Base-by-base conservation (phyloP, 2,888 invertebrate genomes). In the Hyposoter dolosus region DNA sequence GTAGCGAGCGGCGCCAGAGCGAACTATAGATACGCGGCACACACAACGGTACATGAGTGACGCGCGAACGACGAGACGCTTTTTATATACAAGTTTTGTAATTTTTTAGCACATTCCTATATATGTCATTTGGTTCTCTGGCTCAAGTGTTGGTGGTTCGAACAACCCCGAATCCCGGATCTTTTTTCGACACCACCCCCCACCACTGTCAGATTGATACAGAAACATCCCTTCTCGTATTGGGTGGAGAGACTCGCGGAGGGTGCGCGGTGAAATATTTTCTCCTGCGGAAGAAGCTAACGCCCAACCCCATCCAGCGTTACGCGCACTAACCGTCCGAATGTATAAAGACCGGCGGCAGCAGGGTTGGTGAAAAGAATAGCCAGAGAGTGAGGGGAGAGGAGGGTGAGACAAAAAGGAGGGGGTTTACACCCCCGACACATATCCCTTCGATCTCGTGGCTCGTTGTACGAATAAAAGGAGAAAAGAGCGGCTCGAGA, bases 221-320 rank as follows among this genome's bases (percentile, higher is more conserved):
- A 10, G 56, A 60, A 60, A 60, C 28, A 60, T 60, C 56, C 28
- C 23, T 60, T 60, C 28, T 60, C 15, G 10, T 28, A 60, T 60
- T 60, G 28, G 56, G 28, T 4, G 23, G 56, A 12, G 23, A 60
- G 56, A 60, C 0, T 60, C 12, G 35, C n/a, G 82, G 87, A 78
- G 87, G 84, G 87, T 89, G 87, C 89, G 89, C 89, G 82, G 53
- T 65, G 88, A 84, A 83, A 86, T 74, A 86, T 78, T 89, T 81
- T 82, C 88, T 88, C 88, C 87, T 84, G 87, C 88, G 89, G 88
- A 90, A 89, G 90, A 87, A 90, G 91, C 92, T 91, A 89, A 91
- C 92, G 92, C 92, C 92, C 91, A 92, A 88, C 90, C 89, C 89
- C 90, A 88, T 63, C 81, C 72, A 72, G 69, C 74, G 71, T 72